phyloP scores from a whole-genome alignment of 2,113 vertebrate genomes.

The Buteo buteo region DNA sequence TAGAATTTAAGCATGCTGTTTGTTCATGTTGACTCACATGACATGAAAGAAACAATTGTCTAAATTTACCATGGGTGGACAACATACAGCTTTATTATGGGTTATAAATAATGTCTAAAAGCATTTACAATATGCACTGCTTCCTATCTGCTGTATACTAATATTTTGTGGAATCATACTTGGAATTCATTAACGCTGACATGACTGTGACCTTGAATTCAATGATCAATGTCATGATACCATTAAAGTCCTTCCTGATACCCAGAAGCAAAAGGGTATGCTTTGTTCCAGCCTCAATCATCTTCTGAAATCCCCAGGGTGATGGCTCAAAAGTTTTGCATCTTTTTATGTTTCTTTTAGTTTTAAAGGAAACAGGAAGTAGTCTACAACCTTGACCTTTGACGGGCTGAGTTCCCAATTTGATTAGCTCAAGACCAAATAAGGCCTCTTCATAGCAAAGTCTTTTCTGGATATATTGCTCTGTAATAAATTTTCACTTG shows the following conservation, averaged over 20 bases:
- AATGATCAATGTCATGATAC: not conserved
- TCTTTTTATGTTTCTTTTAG: slow-evolving; percentile 36
- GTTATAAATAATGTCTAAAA: not conserved
- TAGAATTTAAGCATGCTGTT: not conserved
- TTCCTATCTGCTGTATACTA: not conserved
- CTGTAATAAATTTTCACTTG: slow-evolving; percentile 23
- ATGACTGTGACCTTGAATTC: slow-evolving; percentile 34
- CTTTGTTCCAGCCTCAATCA: slow-evolving; percentile 34
- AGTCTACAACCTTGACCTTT: slow-evolving; percentile 2
- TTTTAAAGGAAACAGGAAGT: slow-evolving; percentile 57
- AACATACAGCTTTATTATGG: not conserved
- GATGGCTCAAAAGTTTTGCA: slow-evolving; percentile 24
- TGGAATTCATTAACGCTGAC: slow-evolving; percentile 1
- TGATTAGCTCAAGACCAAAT: slow-evolving; percentile 19
- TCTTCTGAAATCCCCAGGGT: slow-evolving; percentile 9
- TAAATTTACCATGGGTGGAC: not conserved
- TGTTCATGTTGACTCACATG: not conserved
- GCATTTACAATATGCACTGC: not conserved
- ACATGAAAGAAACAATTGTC: not conserved
- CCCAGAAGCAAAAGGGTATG: slow-evolving; percentile 45
- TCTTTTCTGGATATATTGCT: slow-evolving; percentile 6
- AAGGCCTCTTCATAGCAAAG: not conserved
- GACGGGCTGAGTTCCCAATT: not conserved
- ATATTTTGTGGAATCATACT: not conserved
- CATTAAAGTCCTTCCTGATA: slow-evolving; percentile 39